Evolutionary conservation across 1,140 invertebrate species (phyloP).

Genomic region (Drosophila kurseongensis): DNA sequence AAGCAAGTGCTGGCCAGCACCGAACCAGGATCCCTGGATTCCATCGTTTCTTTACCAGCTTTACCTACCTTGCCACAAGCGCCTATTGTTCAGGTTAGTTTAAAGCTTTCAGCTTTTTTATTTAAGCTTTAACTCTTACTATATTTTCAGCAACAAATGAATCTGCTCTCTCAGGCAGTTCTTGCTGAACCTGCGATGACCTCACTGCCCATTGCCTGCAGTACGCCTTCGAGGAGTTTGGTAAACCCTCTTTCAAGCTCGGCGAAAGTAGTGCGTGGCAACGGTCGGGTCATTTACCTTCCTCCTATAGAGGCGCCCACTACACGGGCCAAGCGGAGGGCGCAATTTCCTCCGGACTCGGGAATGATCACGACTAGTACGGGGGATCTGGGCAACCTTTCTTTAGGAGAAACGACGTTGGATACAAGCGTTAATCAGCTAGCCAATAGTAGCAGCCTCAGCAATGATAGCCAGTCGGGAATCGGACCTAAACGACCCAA

Average conservation of each 20-base stretch:
- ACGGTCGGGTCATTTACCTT: constrained; percentile 90
- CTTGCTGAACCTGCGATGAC: constrained; percentile 2
- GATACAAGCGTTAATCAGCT: constrained; percentile 41
- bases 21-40: constrained; percentile 52
- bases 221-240: constrained; percentile 49
- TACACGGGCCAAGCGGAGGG: constrained; percentile 86
- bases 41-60: constrained; percentile 41
- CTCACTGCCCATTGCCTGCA: constrained; percentile 56
- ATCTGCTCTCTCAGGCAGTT: neutral
- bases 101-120: fast-evolving
- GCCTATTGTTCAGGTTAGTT: constrained; percentile 18
- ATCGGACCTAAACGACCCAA: constrained; percentile 19
- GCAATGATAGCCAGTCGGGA: constrained; percentile 28
- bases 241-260: neutral
- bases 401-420: constrained; percentile 35
- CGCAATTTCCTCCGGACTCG: constrained; percentile 50
- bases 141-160: constrained; percentile 19
- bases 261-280: constrained; percentile 89
- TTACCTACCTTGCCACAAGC: neutral
- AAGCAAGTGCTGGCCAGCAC: constrained; percentile 85
- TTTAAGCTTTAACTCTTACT: neutral
- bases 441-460: constrained; percentile 39
- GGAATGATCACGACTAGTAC: constrained; percentile 9
- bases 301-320: constrained; percentile 92
- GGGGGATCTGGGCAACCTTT: constrained; percentile 41